Evolutionary conservation across 2,888 invertebrate genomes (phyloP), one percentile per base, ranked within the genome.

Genomic region (Rapana venosa): DNA sequence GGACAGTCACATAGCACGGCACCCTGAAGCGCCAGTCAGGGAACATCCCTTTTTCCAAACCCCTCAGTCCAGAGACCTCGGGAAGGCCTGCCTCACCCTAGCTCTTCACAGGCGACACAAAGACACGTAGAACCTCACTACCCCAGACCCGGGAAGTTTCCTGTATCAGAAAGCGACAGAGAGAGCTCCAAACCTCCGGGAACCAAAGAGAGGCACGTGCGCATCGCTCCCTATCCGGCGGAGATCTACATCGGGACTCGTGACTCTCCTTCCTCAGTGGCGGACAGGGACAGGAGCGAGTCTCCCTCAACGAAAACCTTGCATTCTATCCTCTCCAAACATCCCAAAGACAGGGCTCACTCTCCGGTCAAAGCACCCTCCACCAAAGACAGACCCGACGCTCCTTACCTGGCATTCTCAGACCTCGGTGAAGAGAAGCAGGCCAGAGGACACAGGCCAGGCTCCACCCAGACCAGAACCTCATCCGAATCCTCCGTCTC

Each of bases 311-410:
- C n/a, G n/a, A 66, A 17, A 13, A n/a, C 86, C 8, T 30, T 58
- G 35, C 86, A 61, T 22, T 86, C 86, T n/a, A 86, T 86, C 86
- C 61, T 86, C 32, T 58, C 86, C 61, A 86, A 86, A 13, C 86
- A 86, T 35, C 66, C 81, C 81, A 83, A 83, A 83, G 81, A 83
- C 20, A 83, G 26, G 81, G 81, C 30, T 15, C 81, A 47, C 17
- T 35, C 47, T 47, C 47, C n/a, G 2, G 30, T 30, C 35, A 83
- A 8, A 11, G 5, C 81, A 36, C 26, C 81, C 32, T 35, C 36
- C 22, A 22, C 81, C 20, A 36, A 8, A 47, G 81, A 83, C 47
- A 36, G 22, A 36, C 36, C 81, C 26, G 77, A 79, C 77, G 35
- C 32, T 13, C 32, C 77, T 15, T 13, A 1, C 17, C 26, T 79